These are phyloP conservation scores for Ornithoptera priamus DNA, from an alignment of 2,888 invertebrate genomes.

Conservation along the genomic window DNA sequence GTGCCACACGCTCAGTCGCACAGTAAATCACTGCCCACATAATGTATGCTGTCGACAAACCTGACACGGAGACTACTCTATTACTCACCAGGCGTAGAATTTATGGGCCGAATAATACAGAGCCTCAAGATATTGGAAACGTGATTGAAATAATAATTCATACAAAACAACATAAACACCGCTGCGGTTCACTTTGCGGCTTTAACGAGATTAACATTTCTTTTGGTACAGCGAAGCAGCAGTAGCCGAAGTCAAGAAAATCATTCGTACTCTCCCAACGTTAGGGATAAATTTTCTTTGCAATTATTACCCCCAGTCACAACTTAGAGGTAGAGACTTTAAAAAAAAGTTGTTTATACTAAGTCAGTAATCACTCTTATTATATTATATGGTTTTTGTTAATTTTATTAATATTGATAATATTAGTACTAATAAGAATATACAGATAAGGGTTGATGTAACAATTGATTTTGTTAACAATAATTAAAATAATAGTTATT, in stretches of 20 bases:
- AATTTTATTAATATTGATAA: no score
- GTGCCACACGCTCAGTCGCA: conserved; percentile 27
- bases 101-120: conserved; percentile 69
- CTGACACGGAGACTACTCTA: conserved; percentile 64
- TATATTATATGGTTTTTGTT: no score
- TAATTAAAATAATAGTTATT: no score
- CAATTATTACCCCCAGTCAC: no score
- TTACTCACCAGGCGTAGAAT: conserved; percentile 64
- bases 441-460: no score
- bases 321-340: not conserved
- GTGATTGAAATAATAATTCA: conserved; percentile 56
- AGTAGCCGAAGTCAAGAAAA: no score
- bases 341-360: not conserved
- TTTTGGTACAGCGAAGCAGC: not conserved
- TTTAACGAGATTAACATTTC: conserved; percentile 1
- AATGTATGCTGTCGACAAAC: conserved; percentile 66
- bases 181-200: conserved; percentile 6
- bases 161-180: conserved; percentile 23
- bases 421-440: no score
- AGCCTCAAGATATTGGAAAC: conserved; percentile 71
- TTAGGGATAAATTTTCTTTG: no score
- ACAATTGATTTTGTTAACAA: no score
- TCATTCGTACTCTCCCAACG: no score
- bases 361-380: no score
- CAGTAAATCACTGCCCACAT: conserved; percentile 45